Conservation (phyloP, 2,113 vertebrate species). For the Melospiza melodia region DNA sequence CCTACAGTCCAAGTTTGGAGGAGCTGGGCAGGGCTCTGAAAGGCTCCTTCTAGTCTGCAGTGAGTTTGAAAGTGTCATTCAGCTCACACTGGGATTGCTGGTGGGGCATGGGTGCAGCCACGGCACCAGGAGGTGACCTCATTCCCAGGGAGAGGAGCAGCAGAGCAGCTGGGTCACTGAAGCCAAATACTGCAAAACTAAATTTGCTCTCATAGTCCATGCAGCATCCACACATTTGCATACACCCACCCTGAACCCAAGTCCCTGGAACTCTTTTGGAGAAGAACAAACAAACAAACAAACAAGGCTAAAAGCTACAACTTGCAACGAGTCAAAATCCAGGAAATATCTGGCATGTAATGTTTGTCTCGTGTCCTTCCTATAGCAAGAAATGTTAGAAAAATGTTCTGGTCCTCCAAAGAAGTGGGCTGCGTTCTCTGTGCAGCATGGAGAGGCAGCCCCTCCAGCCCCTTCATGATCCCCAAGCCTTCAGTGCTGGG, state of each 20-base stretch:
- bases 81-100: not conserved
- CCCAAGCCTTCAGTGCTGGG: slow-evolving; percentile 8
- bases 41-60: not conserved
- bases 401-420: not conserved
- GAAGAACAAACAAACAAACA: not conserved
- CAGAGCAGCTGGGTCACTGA: not conserved
- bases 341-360: not conserved
- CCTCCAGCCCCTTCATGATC: not conserved
- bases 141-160: not conserved
- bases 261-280: not conserved
- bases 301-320: not conserved
- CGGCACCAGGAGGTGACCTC: not conserved
- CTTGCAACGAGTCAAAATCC: not conserved
- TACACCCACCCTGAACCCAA: not conserved
- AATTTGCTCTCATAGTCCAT: not conserved
- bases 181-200: not conserved
- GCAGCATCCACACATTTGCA: not conserved
- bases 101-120: not conserved
- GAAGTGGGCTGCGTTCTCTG: not conserved
- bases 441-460: not conserved
- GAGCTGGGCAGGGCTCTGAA: not conserved
- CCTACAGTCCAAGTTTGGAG: not conserved
- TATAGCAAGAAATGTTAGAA: not conserved
- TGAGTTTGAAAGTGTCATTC: not conserved
- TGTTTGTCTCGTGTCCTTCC: not conserved